Evolutionary conservation across 2,797 vertebrate species (phyloP), one percentile per base, ranked within the genome.

Genomic region (Tinamus major): DNA sequence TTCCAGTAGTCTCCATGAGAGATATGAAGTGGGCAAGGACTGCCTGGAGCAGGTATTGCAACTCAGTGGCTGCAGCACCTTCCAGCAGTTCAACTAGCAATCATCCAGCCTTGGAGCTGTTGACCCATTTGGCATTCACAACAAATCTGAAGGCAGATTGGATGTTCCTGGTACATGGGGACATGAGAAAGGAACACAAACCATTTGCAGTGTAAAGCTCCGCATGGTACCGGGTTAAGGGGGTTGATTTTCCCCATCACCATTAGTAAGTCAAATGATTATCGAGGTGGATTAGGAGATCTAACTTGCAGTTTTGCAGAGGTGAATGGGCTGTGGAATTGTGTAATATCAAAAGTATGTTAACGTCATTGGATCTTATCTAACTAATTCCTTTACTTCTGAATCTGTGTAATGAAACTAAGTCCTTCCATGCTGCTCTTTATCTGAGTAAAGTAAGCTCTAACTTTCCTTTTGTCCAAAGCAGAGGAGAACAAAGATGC

Each of bases 401-500:
- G 33, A 69, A 19, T 58, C n/a, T 42, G 51, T 87, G 55, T 75
- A 48, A 21, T 90, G 48, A 69, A 94, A 76, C 64, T 58, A 79
- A 79, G 11, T 39, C 48, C 74, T 76, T 90, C 72, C 26, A 12
- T 31, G 33, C 56, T 83, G 56, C 88, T 72, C 46, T 62, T 53
- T 51, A 46, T 71, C 77, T 91, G 21, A 70, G 27, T 89, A 49
- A 80, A 78, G 46, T 69, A 79, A 87, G 48, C n/a, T 95, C 56
- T 5, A 31, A 49, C 2, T 87, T 90, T 85, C 51, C 59, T 46
- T 89, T 88, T 85, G 77, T 79, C 39, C 69, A 92, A 85, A 92
- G 62, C 37, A 76, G 59, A 87, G 71, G 46, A 80, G 68, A 82
- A 58, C n/a, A 82, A 85, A 75, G 51, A 51, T 63, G 27, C 3